Conservation (phyloP, 2,797 vertebrate species). For the Poeciliopsis paucimaculata region DNA sequence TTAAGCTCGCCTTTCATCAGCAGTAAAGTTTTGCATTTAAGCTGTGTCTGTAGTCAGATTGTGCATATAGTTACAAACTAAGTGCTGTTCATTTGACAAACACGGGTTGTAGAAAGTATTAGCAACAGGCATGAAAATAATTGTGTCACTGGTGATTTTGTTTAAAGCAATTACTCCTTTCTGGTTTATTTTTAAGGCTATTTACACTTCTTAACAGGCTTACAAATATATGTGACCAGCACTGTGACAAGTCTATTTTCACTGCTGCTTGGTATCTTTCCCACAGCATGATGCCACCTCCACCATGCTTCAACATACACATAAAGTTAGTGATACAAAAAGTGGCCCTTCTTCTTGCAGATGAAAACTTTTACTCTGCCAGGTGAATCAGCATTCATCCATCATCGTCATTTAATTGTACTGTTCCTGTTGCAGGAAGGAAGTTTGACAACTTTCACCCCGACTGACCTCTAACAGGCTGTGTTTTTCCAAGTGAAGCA, state of each 20-base stretch:
- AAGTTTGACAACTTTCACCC: neutral
- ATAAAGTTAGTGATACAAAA: no score
- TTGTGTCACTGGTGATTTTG: neutral
- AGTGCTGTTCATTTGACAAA: neutral
- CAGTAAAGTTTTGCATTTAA: neutral
- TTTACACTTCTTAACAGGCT: neutral
- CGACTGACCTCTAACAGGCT: neutral
- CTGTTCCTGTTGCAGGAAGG: neutral
- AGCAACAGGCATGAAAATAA: neutral
- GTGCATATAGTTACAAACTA: neutral
- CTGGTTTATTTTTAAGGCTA: neutral
- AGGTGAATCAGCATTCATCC: neutral
- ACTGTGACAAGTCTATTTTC: neutral
- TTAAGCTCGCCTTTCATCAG: neutral
- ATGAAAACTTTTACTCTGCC: neutral
- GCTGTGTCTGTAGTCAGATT: neutral
- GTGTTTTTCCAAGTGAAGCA: neutral
- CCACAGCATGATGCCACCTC: neutral
- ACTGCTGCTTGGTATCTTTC: neutral
- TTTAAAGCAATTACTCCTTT: no score
- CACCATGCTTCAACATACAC: neutral
- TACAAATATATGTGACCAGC: neutral
- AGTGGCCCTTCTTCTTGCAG: neutral
- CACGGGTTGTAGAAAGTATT: neutral
- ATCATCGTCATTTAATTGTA: neutral